Percentiles rank a stretch among this genome's conserved stretches.
Evolutionary conservation across 2,113 vertebrate species (phyloP).

Genomic region (Heliornis fulica): DNA sequence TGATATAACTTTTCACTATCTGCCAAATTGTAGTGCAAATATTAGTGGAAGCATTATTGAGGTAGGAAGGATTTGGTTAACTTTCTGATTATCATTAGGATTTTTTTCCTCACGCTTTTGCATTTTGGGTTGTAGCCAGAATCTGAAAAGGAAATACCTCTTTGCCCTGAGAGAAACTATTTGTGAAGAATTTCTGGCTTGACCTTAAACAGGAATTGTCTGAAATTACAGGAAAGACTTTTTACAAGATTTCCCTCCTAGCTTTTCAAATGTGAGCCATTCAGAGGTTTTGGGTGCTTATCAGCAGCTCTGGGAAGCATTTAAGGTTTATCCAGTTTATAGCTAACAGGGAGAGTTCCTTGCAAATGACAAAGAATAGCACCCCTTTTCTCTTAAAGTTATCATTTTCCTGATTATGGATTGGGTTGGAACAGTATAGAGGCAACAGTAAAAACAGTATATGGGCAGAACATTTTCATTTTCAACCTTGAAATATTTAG

Average conservation of each 20-base stretch:
- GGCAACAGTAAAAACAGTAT: neutral
- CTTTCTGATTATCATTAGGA: neutral
- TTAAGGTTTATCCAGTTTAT: conserved; percentile 1
- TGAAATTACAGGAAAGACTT: conserved; percentile 60
- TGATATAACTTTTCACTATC: neutral
- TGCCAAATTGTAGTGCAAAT: neutral
- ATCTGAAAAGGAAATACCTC: conserved; percentile 57
- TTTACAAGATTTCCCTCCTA: conserved; percentile 48
- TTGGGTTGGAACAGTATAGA: neutral
- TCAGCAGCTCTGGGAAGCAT: neutral
- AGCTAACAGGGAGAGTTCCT: neutral
- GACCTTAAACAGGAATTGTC: conserved; percentile 66
- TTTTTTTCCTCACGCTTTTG: neutral
- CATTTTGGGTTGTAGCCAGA: conserved; percentile 26
- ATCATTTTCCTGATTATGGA: neutral
- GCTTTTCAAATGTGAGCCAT: conserved; percentile 25
- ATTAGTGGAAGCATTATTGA: neutral
- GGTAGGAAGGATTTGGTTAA: neutral
- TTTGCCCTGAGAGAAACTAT: conserved; percentile 43
- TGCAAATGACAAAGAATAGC: neutral
- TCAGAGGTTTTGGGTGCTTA: conserved; percentile 50
- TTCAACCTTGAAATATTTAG: neutral
- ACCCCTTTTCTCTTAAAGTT: neutral
- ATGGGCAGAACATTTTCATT: neutral
- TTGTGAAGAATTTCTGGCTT: conserved; percentile 59